Conservation (phyloP, 2,113 vertebrate species). For the Agelaius tricolor region DNA sequence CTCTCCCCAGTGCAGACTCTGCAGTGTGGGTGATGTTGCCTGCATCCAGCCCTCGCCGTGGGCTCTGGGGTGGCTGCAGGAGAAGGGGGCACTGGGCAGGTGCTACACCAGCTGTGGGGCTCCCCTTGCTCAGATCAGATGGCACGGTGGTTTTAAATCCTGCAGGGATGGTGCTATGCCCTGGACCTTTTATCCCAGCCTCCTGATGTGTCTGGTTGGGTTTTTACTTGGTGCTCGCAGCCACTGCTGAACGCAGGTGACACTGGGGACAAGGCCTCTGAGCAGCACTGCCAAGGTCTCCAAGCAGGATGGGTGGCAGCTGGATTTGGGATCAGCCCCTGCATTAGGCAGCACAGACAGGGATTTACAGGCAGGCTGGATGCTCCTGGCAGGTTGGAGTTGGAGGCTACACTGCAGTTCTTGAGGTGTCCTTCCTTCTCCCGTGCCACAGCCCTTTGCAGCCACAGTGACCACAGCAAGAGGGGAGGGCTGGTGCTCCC, state of each 20-base stretch:
- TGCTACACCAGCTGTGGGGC: neutral
- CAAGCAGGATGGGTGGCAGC: neutral
- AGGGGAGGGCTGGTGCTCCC: neutral
- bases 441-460: neutral
- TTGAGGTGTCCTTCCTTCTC: neutral
- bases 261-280: neutral
- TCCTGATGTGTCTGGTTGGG: neutral
- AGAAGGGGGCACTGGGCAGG: neutral
- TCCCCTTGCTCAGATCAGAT: neutral
- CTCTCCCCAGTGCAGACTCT: neutral
- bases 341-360: neutral
- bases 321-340: neutral
- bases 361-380: neutral
- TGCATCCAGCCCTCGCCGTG: neutral
- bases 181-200: neutral
- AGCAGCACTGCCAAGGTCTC: neutral
- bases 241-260: fast-evolving
- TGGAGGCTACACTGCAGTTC: fast-evolving
- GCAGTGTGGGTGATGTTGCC: neutral
- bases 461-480: neutral
- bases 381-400: neutral
- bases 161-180: neutral
- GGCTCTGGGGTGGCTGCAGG: neutral
- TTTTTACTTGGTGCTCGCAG: neutral
- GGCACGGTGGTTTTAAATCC: neutral